These are phyloP conservation scores for Odontocolon sp. DNA, from an alignment of 2,888 invertebrate species.

Conservation along the genomic window DNA sequence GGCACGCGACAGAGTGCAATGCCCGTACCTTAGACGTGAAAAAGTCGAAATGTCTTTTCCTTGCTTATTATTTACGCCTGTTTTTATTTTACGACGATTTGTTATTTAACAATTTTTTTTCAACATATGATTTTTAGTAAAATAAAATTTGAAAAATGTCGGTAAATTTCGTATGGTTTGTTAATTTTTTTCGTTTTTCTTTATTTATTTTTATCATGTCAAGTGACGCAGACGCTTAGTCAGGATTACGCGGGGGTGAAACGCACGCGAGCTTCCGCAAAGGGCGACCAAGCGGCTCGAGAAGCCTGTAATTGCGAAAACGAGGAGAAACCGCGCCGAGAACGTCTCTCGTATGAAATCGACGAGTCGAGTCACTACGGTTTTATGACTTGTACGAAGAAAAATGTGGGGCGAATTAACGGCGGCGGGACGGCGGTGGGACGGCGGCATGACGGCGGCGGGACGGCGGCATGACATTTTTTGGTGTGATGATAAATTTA, in stretches of 20 bases:
- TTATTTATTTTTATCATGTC: constrained; percentile 64
- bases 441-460: no score
- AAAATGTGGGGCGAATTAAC: constrained; percentile 21
- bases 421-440: not conserved
- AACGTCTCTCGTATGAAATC: constrained; percentile 59
- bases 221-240: constrained; percentile 59
- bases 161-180: no score
- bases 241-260: constrained; percentile 60
- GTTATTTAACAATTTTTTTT: no score
- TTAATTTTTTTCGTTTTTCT: no score
- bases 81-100: no score
- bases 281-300: constrained; percentile 36
- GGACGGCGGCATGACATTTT: no score
- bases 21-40: not conserved
- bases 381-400: constrained; percentile 30
- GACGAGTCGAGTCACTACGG: constrained; percentile 34
- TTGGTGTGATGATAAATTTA: no score
- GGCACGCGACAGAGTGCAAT: constrained; percentile 72
- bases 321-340: constrained; percentile 43
- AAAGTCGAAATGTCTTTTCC: not conserved
- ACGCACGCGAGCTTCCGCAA: constrained; percentile 65
- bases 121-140: no score
- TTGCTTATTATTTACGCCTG: not conserved
- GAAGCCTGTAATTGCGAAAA: constrained; percentile 58
- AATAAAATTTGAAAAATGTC: no score